These are phyloP conservation scores for Psococerastis gibbosa DNA, from an alignment of 2,888 invertebrate species.

Conservation along the genomic window DNA sequence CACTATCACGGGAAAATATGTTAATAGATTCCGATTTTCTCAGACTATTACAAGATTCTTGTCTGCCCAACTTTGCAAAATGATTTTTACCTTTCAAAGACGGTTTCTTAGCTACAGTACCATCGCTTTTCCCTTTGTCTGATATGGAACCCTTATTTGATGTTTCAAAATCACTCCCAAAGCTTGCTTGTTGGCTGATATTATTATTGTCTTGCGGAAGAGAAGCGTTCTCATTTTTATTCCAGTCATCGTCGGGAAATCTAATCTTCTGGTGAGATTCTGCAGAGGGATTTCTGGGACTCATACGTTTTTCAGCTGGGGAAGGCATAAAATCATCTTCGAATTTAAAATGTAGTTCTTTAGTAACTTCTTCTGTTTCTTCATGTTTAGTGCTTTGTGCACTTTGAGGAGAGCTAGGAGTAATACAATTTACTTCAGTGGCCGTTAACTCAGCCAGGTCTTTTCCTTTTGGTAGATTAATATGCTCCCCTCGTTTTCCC, in stretches of 20 bases:
- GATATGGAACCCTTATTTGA: constrained; percentile 17
- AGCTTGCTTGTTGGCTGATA: constrained; percentile 1
- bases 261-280: neutral
- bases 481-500: constrained; percentile 15
- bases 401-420: constrained; percentile 10
- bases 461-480: constrained; percentile 14
- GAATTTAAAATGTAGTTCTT: constrained; percentile 20
- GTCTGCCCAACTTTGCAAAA: constrained; percentile 12
- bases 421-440: constrained; percentile 11
- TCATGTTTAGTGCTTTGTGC: constrained; percentile 15
- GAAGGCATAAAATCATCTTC: constrained; percentile 22
- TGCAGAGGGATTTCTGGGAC: neutral
- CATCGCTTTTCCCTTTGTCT: constrained; percentile 12
- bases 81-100: constrained; percentile 15
- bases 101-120: constrained; percentile 16
- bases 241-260: constrained; percentile 1
- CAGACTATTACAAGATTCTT: constrained; percentile 18
- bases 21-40: constrained; percentile 77
- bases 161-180: constrained; percentile 16
- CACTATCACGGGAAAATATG: constrained; percentile 68
- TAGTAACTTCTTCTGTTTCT: constrained; percentile 13
- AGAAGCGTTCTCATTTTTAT: neutral
- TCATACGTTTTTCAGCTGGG: neutral
- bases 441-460: constrained; percentile 4
- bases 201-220: constrained; percentile 4